Conservation (phyloP, 2,113 vertebrate genomes). For the Indicator maculatus region DNA sequence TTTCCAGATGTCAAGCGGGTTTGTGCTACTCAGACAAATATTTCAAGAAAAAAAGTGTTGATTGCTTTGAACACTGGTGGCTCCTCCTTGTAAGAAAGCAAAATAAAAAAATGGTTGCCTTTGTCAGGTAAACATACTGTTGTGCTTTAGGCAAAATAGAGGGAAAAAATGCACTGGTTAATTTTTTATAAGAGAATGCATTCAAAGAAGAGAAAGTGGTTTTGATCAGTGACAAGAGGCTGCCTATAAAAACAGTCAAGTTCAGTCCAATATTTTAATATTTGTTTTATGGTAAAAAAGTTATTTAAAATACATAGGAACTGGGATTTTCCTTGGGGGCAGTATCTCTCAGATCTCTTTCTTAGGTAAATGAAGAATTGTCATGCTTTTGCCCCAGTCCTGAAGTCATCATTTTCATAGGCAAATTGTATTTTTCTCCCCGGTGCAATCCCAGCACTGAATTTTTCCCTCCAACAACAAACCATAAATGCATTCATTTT, state of each 20-base stretch:
- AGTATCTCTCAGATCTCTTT: constrained; percentile 48
- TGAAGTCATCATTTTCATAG: constrained; percentile 30
- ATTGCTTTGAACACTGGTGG: neutral
- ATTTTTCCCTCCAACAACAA: constrained; percentile 23
- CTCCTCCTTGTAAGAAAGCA: neutral
- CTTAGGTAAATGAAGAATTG: constrained; percentile 45
- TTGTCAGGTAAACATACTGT: constrained; percentile 59
- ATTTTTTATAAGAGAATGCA: constrained; percentile 54
- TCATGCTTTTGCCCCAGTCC: neutral
- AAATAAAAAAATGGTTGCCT: constrained; percentile 45
- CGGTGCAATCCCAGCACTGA: constrained; percentile 33
- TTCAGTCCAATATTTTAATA: constrained; percentile 6
- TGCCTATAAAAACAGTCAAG: neutral
- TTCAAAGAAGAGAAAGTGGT: constrained; percentile 33
- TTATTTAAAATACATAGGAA: constrained; percentile 47
- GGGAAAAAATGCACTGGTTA: neutral
- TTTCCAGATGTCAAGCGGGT: neutral
- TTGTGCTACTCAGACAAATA: neutral
- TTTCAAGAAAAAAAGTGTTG: neutral
- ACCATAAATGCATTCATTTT: neutral
- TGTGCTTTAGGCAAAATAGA: constrained; percentile 60
- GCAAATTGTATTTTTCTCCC: neutral
- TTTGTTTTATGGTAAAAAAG: constrained; percentile 32
- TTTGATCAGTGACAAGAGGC: constrained; percentile 14
- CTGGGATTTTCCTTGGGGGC: constrained; percentile 51